Conservation (phyloP, 2,888 invertebrate species). For the Philopedon plagiatum region DNA sequence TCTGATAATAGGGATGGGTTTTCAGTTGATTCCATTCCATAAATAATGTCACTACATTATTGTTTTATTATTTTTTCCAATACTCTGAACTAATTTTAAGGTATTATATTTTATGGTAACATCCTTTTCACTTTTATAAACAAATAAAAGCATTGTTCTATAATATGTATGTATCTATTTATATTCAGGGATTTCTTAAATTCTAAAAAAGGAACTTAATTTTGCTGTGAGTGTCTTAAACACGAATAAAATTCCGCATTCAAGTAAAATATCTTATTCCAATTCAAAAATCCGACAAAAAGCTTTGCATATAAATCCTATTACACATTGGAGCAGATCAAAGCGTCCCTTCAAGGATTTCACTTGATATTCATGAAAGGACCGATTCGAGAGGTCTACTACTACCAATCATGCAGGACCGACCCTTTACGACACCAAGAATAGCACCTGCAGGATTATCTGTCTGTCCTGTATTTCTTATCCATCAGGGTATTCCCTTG, state of each 20-base stretch:
- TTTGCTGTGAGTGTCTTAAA: too few relatives aligned
- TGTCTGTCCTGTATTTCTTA: conserved; percentile 51
- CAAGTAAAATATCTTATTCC: conserved; percentile 6
- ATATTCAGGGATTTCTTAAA: too few relatives aligned
- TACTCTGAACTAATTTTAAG: too few relatives aligned
- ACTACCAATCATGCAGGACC: conserved; percentile 41
- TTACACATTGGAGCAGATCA: conserved; percentile 42
- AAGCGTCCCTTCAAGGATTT: conserved; percentile 37
- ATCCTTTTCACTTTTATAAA: too few relatives aligned
- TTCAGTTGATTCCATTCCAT: too few relatives aligned
- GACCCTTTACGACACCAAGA: conserved; percentile 47
- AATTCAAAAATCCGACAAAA: conserved; percentile 7
- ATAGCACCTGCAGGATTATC: conserved; percentile 55
- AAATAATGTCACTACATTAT: too few relatives aligned
- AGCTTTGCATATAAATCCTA: conserved; percentile 46
- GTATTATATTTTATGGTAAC: too few relatives aligned
- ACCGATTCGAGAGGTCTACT: conserved; percentile 38
- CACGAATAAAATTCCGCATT: neutral
- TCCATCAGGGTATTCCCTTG: conserved; percentile 52
- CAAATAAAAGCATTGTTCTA: too few relatives aligned
- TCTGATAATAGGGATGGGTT: neutral
- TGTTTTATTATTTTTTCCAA: too few relatives aligned
- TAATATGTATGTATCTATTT: too few relatives aligned
- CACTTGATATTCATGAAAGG: conserved; percentile 47
- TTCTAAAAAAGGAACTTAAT: too few relatives aligned